Conservation (phyloP, 1,140 invertebrate species). For the Lethocerus indicus region DNA sequence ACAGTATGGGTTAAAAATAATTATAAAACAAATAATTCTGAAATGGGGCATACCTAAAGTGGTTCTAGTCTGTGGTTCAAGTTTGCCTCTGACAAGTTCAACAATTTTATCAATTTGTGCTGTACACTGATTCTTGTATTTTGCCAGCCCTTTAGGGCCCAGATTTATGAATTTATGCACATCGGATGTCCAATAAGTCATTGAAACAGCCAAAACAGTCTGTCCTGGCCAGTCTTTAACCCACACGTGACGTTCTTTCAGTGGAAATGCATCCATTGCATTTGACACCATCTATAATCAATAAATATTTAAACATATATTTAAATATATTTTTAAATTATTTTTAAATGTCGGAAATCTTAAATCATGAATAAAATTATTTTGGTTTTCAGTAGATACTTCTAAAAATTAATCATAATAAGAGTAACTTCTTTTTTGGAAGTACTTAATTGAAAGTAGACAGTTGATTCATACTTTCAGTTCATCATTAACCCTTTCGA, state of each 20-base stretch:
- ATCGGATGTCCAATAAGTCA: slow-evolving; percentile 77
- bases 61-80: slow-evolving; percentile 75
- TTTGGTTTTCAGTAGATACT: no score
- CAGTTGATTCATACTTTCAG: no score
- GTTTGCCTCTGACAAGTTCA: slow-evolving; percentile 65
- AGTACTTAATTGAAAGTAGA: no score
- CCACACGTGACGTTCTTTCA: slow-evolving; percentile 53
- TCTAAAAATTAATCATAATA: no score
- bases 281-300: slow-evolving; percentile 28
- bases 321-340: no score
- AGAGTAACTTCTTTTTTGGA: no score
- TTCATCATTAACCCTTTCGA: no score
- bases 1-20: not conserved
- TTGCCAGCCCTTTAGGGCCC: slow-evolving; percentile 29
- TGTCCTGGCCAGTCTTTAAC: slow-evolving; percentile 80
- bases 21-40: not conserved
- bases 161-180: slow-evolving; percentile 53
- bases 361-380: no score
- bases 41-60: slow-evolving; percentile 46
- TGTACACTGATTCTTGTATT: slow-evolving; percentile 39
- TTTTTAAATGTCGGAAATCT: no score
- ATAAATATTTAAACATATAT: no score
- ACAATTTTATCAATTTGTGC: slow-evolving; percentile 70
- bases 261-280: slow-evolving; percentile 45
- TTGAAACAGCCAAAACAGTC: slow-evolving; percentile 67